These are phyloP conservation scores for Pleuronectes platessa DNA, from an alignment of 2,113 vertebrate genomes.

Conservation along the genomic window DNA sequence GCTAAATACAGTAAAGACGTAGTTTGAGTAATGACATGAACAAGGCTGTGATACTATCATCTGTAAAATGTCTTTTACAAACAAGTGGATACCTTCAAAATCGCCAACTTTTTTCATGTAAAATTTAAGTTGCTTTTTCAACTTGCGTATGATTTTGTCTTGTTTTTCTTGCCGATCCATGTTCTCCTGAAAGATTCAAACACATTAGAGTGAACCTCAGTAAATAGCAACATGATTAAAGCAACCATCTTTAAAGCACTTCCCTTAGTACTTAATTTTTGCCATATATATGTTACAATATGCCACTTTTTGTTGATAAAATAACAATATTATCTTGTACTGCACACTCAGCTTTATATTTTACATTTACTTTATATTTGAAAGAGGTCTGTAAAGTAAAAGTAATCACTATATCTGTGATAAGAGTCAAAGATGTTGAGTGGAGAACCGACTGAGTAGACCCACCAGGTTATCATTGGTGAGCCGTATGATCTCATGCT, in stretches of 20 bases:
- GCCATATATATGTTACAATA: too few species aligned
- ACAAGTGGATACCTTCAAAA: conserved; percentile 86
- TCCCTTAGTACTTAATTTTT: too few species aligned
- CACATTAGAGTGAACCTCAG: background rate
- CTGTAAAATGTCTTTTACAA: background rate
- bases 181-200: conserved; percentile 84
- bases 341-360: background rate
- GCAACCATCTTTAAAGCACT: too few species aligned
- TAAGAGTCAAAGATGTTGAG: background rate
- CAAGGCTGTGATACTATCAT: background rate
- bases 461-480: conserved; percentile 94
- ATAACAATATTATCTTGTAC: background rate
- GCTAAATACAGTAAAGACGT: conserved; percentile 63
- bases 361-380: background rate
- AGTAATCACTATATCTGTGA: background rate
- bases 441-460: background rate
- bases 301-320: background rate
- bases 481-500: conserved; percentile 94
- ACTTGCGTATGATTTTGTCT: conserved; percentile 91
- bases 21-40: background rate
- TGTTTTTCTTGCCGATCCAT: conserved; percentile 94
- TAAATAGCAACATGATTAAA: background rate
- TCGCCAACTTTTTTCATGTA: conserved; percentile 92
- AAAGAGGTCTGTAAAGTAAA: background rate
- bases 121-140: conserved; percentile 94